phyloP scores from a whole-genome alignment of 1,140 invertebrate species.

The Nymphalis io region DNA sequence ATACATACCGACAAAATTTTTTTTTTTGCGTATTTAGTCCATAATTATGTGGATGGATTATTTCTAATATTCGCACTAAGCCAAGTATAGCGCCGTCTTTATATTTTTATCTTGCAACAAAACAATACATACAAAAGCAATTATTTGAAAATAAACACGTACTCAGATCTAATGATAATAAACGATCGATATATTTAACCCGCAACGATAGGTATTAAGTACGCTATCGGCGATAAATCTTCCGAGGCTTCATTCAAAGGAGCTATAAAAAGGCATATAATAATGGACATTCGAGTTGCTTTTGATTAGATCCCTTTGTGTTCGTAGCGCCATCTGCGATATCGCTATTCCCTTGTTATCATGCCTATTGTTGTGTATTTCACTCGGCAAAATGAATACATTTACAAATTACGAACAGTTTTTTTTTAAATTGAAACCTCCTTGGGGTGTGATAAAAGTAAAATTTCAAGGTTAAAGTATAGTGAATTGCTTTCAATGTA shows the following conservation, averaged over 20 bases:
- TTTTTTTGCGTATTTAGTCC: too few relatives aligned
- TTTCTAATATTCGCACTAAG: too few relatives aligned
- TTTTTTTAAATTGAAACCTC: background rate
- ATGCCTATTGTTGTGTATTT: slow-evolving; percentile 18
- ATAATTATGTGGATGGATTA: too few relatives aligned
- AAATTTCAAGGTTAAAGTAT: background rate
- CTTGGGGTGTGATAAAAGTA: background rate
- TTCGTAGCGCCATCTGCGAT: slow-evolving; percentile 24
- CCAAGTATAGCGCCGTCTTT: too few relatives aligned
- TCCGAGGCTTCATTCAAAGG: slow-evolving; percentile 31
- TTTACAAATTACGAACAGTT: slow-evolving; percentile 9
- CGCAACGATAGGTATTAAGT: slow-evolving; percentile 37
- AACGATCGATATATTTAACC: slow-evolving; percentile 29
- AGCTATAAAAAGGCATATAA: slow-evolving; percentile 45
- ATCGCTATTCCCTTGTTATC: slow-evolving; percentile 27
- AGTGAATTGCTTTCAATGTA: too few relatives aligned
- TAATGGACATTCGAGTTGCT: slow-evolving; percentile 42
- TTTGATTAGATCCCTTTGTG: slow-evolving; percentile 46
- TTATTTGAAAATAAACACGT: background rate
- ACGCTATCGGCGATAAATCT: slow-evolving; percentile 42
- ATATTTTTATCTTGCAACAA: too few relatives aligned
- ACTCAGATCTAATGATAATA: slow-evolving; percentile 26
- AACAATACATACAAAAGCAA: background rate
- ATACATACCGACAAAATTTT: too few relatives aligned
- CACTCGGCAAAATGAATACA: slow-evolving; percentile 6